A percentile compares a stretch with the other conserved stretches of the same genome.
Evolutionary conservation across 2,888 invertebrate species (phyloP).

Genomic region (Eilema caniola): DNA sequence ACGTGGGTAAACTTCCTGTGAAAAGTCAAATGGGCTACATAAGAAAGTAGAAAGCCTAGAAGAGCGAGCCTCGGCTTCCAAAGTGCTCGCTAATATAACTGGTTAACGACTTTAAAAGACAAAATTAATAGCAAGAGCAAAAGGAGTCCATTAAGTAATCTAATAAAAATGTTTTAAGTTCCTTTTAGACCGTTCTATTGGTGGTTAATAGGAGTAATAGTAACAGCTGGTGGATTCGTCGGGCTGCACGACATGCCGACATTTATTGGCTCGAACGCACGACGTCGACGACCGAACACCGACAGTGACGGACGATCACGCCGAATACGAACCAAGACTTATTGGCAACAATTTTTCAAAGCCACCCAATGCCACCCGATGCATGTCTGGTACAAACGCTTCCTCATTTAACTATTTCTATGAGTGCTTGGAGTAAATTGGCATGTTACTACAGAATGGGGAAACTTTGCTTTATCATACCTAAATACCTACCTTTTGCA

Average conservation of each 20-base stretch:
- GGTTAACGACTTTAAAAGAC: not conserved
- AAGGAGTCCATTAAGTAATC: not conserved
- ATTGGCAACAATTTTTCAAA: slow-evolving; percentile 80
- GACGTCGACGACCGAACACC: slow-evolving; percentile 57
- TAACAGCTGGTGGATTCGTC: slow-evolving; percentile 44
- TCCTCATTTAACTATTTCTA: slow-evolving; percentile 66
- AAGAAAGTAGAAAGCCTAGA: too few relatives aligned
- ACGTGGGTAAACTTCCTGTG: too few relatives aligned
- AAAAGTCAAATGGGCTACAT: not conserved
- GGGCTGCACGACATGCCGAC: slow-evolving; percentile 60
- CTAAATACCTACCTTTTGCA: not conserved
- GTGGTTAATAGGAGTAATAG: slow-evolving; percentile 47
- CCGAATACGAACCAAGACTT: slow-evolving; percentile 77
- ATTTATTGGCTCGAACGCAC: slow-evolving; percentile 69
- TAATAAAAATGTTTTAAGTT: not conserved
- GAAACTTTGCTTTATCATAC: not conserved
- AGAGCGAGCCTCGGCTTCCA: not conserved
- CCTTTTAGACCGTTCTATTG: slow-evolving; percentile 15
- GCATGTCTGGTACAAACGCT: slow-evolving; percentile 58
- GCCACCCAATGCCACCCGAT: slow-evolving; percentile 66
- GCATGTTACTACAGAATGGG: not conserved
- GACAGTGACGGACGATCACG: slow-evolving; percentile 79
- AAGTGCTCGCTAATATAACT: not conserved
- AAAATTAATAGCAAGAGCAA: not conserved
- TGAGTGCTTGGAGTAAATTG: slow-evolving; percentile 36